Evolutionary conservation across 2,888 invertebrate species (phyloP).

Genomic region (Cephus nigrinus): DNA sequence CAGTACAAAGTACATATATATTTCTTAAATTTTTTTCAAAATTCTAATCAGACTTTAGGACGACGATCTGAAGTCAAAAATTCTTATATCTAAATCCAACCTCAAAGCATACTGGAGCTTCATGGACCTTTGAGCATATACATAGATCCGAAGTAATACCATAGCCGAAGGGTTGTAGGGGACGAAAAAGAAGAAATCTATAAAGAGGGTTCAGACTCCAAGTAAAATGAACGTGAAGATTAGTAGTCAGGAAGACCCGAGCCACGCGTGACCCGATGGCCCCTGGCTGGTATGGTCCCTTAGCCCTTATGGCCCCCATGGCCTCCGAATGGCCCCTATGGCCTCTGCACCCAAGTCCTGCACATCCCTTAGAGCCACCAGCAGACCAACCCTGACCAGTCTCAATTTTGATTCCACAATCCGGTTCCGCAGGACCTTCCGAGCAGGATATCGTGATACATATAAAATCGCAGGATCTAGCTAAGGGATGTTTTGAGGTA

Average conservation of each 20-base stretch:
- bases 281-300: slow-evolving; percentile 34
- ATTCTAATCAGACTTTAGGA: neutral
- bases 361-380: slow-evolving; percentile 18
- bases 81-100: neutral
- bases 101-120: neutral
- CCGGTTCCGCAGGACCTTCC: slow-evolving; percentile 36
- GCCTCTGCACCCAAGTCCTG: slow-evolving; percentile 28
- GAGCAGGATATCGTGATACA: neutral
- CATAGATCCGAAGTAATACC: neutral
- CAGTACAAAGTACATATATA: no score
- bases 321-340: slow-evolving; percentile 13
- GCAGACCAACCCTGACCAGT: slow-evolving; percentile 57
- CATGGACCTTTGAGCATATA: neutral
- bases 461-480: neutral
- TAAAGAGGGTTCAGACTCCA: neutral
- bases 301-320: neutral
- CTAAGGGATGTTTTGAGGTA: neutral
- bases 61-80: neutral
- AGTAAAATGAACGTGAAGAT: slow-evolving; percentile 19
- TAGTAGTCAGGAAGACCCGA: slow-evolving; percentile 20
- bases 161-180: neutral
- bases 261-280: slow-evolving; percentile 45
- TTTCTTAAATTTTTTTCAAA: neutral
- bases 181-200: neutral
- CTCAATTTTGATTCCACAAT: slow-evolving; percentile 56